phyloP scores from a whole-genome alignment of 1,140 invertebrate species.

The Diachasmimorpha longicaudata region DNA sequence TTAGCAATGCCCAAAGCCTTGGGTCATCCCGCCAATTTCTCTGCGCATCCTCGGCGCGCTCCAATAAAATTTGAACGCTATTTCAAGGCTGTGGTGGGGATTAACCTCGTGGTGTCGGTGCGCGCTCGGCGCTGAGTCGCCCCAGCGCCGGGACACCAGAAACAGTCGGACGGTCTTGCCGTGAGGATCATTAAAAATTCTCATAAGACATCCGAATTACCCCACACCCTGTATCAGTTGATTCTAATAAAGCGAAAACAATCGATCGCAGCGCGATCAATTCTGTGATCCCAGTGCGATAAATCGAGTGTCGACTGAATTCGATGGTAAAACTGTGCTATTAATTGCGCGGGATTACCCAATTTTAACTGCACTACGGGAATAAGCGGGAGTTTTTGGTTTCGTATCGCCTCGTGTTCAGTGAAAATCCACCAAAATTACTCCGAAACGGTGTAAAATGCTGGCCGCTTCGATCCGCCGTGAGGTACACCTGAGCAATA shows the following conservation, averaged over 20 bases:
- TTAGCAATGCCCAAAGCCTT: conserved; percentile 11
- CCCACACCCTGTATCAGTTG: not conserved
- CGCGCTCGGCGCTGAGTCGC: conserved; percentile 8
- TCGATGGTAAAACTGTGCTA: not conserved
- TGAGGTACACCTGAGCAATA: conserved; percentile 49
- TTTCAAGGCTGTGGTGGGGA: conserved; percentile 32
- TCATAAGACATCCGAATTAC: not conserved
- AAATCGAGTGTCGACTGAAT: not conserved
- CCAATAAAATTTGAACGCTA: conserved; percentile 58
- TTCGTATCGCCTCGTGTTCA: not conserved
- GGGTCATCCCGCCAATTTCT: conserved; percentile 47
- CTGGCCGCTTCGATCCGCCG: conserved; percentile 52
- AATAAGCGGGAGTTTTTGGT: not conserved
- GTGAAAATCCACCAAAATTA: conserved; percentile 5
- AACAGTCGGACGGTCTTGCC: conserved; percentile 24
- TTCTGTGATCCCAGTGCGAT: too few species aligned
- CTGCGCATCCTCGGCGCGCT: conserved; percentile 53
- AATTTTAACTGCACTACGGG: not conserved
- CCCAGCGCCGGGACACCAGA: conserved; percentile 19
- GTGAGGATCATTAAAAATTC: not conserved
- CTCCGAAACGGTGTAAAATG: conserved; percentile 39
- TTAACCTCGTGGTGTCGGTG: conserved; percentile 44
- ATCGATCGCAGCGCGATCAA: not conserved
- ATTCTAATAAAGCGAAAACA: not conserved
- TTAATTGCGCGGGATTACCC: not conserved